Evolutionary conservation across 2,113 vertebrate species (phyloP).

Genomic region (Phaethon lepturus): DNA sequence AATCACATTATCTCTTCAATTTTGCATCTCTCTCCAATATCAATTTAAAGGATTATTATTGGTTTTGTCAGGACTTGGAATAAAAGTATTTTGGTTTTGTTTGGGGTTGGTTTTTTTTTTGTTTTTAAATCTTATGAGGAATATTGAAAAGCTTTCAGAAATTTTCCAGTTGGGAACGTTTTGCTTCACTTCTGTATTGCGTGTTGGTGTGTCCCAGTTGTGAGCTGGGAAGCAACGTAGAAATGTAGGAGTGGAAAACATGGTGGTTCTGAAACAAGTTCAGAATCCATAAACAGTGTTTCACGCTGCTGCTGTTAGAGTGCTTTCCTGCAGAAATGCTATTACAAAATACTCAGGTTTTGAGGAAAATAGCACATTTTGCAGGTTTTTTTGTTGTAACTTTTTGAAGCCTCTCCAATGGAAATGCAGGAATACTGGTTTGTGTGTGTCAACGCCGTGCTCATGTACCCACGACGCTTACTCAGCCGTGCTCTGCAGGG

Average conservation of each 20-base stretch:
- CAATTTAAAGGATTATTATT: not conserved
- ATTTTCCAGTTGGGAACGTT: not conserved
- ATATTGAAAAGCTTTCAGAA: not conserved
- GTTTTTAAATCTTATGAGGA: not conserved
- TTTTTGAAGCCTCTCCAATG: not conserved
- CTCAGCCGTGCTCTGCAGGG: not conserved
- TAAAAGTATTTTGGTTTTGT: not conserved
- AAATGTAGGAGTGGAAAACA: not conserved
- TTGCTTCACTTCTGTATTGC: not conserved
- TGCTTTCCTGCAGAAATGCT: not conserved
- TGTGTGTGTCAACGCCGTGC: not conserved
- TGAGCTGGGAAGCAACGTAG: not conserved
- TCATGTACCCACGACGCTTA: rapidly evolving
- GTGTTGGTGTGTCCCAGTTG: not conserved
- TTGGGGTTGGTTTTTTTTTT: rapidly evolving
- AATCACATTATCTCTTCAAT: not conserved
- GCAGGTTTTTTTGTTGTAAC: not conserved
- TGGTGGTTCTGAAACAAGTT: not conserved
- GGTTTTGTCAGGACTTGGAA: not conserved
- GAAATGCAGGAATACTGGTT: not conserved
- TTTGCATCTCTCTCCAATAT: not conserved
- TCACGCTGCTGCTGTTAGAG: not conserved
- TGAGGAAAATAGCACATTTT: not conserved
- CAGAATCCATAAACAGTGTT: not conserved
- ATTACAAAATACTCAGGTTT: not conserved